These are phyloP conservation scores for Ricordea florida DNA, from an alignment of 92 coral and sea anemone species.

Conservation along the genomic window DNA sequence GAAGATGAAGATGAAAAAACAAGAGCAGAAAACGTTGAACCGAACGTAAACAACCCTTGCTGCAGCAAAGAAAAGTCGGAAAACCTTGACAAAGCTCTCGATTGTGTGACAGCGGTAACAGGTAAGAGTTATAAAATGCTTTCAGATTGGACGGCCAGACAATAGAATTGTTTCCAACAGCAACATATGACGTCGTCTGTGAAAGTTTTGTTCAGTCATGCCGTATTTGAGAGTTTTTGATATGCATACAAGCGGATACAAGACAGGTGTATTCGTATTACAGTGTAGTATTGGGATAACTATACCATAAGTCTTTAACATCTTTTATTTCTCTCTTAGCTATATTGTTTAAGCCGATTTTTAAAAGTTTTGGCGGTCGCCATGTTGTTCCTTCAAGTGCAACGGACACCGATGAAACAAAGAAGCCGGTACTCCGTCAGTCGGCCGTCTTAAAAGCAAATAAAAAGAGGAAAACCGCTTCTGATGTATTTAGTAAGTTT, in stretches of 20 bases:
- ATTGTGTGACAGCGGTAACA: conserved; percentile 9
- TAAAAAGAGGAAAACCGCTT: not conserved
- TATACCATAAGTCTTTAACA: not conserved
- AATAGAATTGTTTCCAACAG: not conserved
- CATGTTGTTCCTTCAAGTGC: conserved; percentile 1
- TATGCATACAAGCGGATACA: conserved; percentile 6
- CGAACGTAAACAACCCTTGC: conserved; percentile 2
- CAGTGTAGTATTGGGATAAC: conserved; percentile 6
- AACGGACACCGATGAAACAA: conserved; percentile 6
- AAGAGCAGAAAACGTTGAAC: no score
- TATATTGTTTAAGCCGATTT: not conserved
- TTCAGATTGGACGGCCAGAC: conserved; percentile 11
- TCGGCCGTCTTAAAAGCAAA: conserved; percentile 3
- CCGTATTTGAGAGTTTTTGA: conserved; percentile 13
- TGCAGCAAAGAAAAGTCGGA: conserved; percentile 4
- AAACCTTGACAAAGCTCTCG: not conserved
- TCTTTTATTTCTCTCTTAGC: not conserved
- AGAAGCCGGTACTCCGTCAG: conserved; percentile 3
- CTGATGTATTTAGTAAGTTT: not conserved
- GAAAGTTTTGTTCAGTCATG: not conserved
- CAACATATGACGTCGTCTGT: not conserved
- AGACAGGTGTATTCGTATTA: not conserved
- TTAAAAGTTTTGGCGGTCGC: conserved; percentile 7
- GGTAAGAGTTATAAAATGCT: conserved; percentile 10
- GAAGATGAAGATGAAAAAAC: no score